These are phyloP conservation scores for Tricholauxania praeusta DNA, from an alignment of 2,888 invertebrate species.

Conservation along the genomic window DNA sequence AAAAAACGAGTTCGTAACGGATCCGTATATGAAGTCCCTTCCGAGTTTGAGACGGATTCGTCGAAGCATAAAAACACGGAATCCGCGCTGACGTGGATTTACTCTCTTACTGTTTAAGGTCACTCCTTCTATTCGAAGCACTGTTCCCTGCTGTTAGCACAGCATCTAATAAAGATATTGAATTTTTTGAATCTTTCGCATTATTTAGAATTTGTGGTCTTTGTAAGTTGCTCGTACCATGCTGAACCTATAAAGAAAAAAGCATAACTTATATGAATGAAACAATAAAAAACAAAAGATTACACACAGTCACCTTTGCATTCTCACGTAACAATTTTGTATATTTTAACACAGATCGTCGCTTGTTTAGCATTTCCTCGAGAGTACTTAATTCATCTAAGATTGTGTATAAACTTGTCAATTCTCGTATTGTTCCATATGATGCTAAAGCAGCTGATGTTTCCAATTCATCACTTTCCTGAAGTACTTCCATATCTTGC, in stretches of 20 bases:
- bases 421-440: constrained; percentile 79
- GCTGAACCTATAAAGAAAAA: no score
- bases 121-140: constrained; percentile 69
- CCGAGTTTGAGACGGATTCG: no score
- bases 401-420: constrained; percentile 82
- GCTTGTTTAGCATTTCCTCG: constrained; percentile 56
- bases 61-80: no score
- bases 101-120: constrained; percentile 68
- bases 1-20: no score
- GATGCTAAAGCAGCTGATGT: constrained; percentile 73
- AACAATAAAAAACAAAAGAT: background rate
- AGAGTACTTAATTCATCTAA: constrained; percentile 71
- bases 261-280: background rate
- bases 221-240: no score
- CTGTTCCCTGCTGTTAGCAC: constrained; percentile 72
- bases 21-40: no score
- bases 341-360: constrained; percentile 71
- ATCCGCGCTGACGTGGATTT: no score
- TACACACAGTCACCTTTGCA: background rate
- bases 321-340: constrained; percentile 68
- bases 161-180: constrained; percentile 75
- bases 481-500: constrained; percentile 66
- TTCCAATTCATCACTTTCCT: constrained; percentile 68
- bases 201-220: constrained; percentile 48
- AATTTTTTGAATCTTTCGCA: constrained; percentile 61